Evolutionary conservation across 2,797 vertebrate genomes (phyloP).

Genomic region (Adelosebastes latens): DNA sequence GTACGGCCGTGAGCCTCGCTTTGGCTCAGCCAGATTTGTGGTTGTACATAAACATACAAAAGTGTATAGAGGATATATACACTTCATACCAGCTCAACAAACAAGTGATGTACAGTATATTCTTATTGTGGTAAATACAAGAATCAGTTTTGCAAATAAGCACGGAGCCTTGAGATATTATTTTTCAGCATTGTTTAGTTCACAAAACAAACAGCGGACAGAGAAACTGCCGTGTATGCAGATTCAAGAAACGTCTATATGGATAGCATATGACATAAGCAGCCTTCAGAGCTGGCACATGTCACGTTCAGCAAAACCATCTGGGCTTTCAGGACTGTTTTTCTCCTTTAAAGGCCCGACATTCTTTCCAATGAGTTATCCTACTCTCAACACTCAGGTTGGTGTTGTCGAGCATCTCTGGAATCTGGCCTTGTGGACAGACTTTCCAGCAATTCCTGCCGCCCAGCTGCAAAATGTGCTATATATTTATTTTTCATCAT

Average conservation of each 20-base stretch:
- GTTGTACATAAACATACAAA: not conserved
- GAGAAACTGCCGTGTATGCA: slow-evolving; percentile 19
- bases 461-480: slow-evolving; percentile 72
- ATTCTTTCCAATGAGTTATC: slow-evolving; percentile 80
- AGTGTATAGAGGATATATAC: not conserved
- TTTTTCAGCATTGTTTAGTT: slow-evolving; percentile 10
- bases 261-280: slow-evolving; percentile 64
- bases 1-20: slow-evolving; percentile 17
- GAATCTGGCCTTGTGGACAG: slow-evolving; percentile 67
- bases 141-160: not conserved
- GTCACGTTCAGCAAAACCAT: slow-evolving; percentile 71
- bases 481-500: slow-evolving; percentile 59
- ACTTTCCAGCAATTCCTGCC: slow-evolving; percentile 73
- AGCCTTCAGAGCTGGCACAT: slow-evolving; percentile 64
- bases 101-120: not conserved
- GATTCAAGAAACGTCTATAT: slow-evolving; percentile 44
- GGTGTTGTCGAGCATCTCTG: slow-evolving; percentile 73
- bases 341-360: slow-evolving; percentile 61
- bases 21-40: slow-evolving; percentile 14
- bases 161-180: not conserved
- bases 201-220: slow-evolving; percentile 28
- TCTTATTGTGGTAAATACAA: not conserved
- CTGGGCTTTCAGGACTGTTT: slow-evolving; percentile 67
- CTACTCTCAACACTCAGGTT: slow-evolving; percentile 74
- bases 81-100: not conserved